phyloP scores from a whole-genome alignment of 1,140 invertebrate genomes.

The Hycleus phaleratus region DNA sequence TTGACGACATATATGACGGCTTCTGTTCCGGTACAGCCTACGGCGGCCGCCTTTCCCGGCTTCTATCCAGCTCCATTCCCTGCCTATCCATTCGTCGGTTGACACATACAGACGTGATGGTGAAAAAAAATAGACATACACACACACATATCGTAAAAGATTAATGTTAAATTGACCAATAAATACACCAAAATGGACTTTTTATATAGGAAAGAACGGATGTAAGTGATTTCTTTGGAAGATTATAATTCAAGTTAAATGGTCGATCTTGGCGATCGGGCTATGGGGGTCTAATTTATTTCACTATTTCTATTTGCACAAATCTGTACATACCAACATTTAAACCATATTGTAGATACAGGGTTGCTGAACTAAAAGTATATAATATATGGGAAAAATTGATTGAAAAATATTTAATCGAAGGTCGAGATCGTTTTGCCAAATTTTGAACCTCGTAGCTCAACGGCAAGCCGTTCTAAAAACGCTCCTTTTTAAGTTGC shows the following conservation, averaged over 20 bases:
- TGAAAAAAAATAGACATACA: not conserved
- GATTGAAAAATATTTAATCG: no score
- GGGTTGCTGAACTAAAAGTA: no score
- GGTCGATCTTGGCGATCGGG: not conserved
- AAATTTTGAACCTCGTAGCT: no score
- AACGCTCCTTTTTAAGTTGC: no score
- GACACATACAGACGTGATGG: slow-evolving; percentile 26
- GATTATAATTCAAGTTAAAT: not conserved
- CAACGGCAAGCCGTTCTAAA: no score
- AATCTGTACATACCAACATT: no score
- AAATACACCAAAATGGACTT: not conserved
- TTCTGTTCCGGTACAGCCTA: slow-evolving; percentile 64
- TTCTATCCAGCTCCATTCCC: slow-evolving; percentile 70
- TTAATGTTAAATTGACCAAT: not conserved
- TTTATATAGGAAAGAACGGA: not conserved
- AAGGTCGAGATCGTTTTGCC: no score
- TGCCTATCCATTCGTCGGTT: slow-evolving; percentile 66
- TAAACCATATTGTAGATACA: no score
- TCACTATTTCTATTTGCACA: no score
- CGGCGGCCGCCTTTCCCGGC: slow-evolving; percentile 58
- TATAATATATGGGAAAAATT: no score
- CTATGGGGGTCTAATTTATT: no score
- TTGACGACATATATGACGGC: slow-evolving; percentile 74
- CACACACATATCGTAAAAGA: not conserved
- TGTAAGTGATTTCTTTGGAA: not conserved